Evolutionary conservation across 2,113 vertebrate species (phyloP).

Genomic region (Dascyllus trimaculatus): DNA sequence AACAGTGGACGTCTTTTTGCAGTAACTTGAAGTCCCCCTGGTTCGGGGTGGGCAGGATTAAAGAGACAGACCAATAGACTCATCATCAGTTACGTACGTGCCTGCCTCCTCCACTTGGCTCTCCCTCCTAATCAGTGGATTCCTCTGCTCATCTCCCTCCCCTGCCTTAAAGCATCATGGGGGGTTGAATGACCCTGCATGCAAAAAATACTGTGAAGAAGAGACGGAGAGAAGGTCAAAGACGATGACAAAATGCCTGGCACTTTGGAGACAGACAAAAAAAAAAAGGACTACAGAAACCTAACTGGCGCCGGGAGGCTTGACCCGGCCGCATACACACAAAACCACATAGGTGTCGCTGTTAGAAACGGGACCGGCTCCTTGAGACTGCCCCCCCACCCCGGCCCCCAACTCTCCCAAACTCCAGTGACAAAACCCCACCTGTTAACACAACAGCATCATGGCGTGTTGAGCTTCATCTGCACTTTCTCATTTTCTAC

Average conservation of each 20-base stretch:
- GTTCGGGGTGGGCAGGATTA: constrained; percentile 84
- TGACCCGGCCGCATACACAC: constrained; percentile 74
- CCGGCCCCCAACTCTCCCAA: constrained; percentile 24
- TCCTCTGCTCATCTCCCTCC: constrained; percentile 89
- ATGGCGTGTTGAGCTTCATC: constrained; percentile 69
- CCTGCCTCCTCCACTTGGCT: constrained; percentile 87
- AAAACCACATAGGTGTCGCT: constrained; percentile 44
- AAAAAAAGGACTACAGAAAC: constrained; percentile 48
- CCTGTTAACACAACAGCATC: constrained; percentile 58
- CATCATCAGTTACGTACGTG: constrained; percentile 75
- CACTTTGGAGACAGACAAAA: constrained; percentile 74
- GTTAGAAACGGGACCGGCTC: constrained; percentile 34
- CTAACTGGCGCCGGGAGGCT: constrained; percentile 75
- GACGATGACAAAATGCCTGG: constrained; percentile 70
- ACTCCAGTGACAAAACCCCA: constrained; percentile 52
- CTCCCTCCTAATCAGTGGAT: constrained; percentile 86
- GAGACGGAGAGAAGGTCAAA: constrained; percentile 65
- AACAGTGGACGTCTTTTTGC: constrained; percentile 59
- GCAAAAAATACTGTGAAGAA: constrained; percentile 97
- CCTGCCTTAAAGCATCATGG: constrained; percentile 98
- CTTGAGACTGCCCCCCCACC: constrained; percentile 16
- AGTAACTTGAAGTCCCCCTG: constrained; percentile 77
- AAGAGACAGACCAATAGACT: constrained; percentile 80
- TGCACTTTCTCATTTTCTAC: constrained; percentile 81
- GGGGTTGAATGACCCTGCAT: constrained; percentile 91